Evolutionary conservation across 2,113 vertebrate species (phyloP).

Genomic region (Erythrolamprus reginae): DNA sequence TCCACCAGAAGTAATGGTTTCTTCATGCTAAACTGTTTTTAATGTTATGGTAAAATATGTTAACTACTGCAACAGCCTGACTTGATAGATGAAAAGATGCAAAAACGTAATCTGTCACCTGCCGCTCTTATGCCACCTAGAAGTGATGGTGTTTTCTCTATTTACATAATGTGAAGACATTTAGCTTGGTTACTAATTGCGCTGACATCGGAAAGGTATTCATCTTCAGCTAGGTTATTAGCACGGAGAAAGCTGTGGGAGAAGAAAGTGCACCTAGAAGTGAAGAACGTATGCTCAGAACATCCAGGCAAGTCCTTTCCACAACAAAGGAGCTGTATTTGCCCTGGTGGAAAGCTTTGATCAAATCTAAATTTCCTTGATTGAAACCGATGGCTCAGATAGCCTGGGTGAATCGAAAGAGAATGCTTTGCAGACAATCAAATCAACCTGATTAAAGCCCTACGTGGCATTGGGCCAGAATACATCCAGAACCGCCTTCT

Average conservation of each 20-base stretch:
- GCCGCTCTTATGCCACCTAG: constrained; percentile 20
- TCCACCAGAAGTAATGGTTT: constrained; percentile 51
- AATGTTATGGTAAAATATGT: constrained; percentile 55
- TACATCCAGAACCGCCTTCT: too few species aligned
- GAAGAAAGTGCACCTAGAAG: neutral
- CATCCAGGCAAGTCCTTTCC: neutral
- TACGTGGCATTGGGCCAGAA: too few species aligned
- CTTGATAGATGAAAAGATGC: constrained; percentile 45
- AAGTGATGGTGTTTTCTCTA: constrained; percentile 51
- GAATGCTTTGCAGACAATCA: neutral
- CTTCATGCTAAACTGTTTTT: constrained; percentile 46
- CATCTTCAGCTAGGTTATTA: constrained; percentile 16
- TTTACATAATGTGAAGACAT: constrained; percentile 52
- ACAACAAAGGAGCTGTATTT: neutral
- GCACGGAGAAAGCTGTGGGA: neutral
- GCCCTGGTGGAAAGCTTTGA: neutral
- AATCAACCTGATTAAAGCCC: neutral
- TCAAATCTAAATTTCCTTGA: neutral
- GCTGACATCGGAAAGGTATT: constrained; percentile 39
- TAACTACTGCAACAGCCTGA: constrained; percentile 43
- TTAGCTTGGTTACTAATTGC: constrained; percentile 37
- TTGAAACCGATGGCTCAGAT: neutral
- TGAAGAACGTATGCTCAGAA: too few species aligned
- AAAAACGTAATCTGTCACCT: constrained; percentile 37
- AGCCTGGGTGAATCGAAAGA: neutral